Conservation (phyloP, 2,888 invertebrate species). For the Yponomeuta sedellus region DNA sequence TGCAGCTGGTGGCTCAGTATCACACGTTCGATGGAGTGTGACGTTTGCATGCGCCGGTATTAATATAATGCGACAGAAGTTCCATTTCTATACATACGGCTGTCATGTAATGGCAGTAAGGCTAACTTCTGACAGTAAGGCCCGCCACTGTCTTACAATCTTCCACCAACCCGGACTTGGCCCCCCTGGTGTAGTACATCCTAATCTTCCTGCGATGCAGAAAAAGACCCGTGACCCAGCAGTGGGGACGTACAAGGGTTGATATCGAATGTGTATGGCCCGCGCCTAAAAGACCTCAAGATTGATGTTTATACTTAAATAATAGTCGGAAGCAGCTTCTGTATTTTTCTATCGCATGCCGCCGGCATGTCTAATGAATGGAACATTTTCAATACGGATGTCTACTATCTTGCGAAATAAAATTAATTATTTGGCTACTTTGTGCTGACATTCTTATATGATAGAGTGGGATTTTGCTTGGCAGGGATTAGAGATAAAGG, state of each 20-base stretch:
- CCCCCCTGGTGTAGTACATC: too few species aligned
- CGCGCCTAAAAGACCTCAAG: too few species aligned
- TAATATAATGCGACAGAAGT: neutral
- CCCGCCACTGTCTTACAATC: too few species aligned
- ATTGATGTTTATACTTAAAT: neutral
- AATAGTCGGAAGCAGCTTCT: neutral
- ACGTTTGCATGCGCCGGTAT: neutral
- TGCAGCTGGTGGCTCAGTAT: neutral
- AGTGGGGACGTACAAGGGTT: too few species aligned
- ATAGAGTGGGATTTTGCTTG: neutral
- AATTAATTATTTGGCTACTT: neutral
- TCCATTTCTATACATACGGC: neutral
- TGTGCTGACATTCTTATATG: neutral
- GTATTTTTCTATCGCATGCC: neutral
- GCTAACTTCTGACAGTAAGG: too few species aligned
- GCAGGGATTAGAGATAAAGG: neutral
- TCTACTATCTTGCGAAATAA: neutral
- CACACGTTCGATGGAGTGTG: neutral
- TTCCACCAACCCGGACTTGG: too few species aligned
- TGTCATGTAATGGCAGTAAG: too few species aligned
- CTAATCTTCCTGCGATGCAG: too few species aligned
- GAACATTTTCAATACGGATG: constrained; percentile 21
- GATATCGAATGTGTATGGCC: too few species aligned
- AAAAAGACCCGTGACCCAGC: too few species aligned
- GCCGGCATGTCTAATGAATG: constrained; percentile 19